phyloP scores from a whole-genome alignment of 2,888 invertebrate species.

The Dioctria linearis region DNA sequence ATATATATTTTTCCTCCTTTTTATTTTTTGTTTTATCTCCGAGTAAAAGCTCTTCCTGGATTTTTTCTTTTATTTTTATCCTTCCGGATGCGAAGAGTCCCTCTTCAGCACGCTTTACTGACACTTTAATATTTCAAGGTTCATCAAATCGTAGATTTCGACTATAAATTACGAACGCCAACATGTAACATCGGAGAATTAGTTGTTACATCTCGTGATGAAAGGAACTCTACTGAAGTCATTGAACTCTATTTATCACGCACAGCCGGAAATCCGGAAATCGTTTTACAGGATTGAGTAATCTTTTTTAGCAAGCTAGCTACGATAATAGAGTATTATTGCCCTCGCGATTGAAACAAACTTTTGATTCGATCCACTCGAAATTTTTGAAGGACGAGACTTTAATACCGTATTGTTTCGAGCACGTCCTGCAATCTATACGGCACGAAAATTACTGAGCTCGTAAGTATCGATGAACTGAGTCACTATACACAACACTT shows the following conservation, averaged over 20 bases:
- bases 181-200: no score
- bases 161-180: no score
- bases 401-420: background rate
- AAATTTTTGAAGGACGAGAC: slow-evolving; percentile 14
- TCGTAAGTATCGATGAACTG: background rate
- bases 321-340: no score
- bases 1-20: background rate
- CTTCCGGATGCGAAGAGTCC: slow-evolving; percentile 1
- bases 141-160: no score
- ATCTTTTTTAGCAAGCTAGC: no score
- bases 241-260: no score
- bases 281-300: no score
- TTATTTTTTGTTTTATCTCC: background rate
- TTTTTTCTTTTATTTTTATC: background rate
- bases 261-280: no score
- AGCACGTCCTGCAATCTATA: slow-evolving; percentile 24
- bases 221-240: no score
- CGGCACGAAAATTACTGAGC: slow-evolving; percentile 36
- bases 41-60: slow-evolving; percentile 30
- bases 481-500: background rate
- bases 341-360: background rate
- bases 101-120: background rate
- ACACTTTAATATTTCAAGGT: background rate
- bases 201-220: no score
- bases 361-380: background rate